phyloP scores from a whole-genome alignment of 2,113 vertebrate species.

The Pachyramphus minor region DNA sequence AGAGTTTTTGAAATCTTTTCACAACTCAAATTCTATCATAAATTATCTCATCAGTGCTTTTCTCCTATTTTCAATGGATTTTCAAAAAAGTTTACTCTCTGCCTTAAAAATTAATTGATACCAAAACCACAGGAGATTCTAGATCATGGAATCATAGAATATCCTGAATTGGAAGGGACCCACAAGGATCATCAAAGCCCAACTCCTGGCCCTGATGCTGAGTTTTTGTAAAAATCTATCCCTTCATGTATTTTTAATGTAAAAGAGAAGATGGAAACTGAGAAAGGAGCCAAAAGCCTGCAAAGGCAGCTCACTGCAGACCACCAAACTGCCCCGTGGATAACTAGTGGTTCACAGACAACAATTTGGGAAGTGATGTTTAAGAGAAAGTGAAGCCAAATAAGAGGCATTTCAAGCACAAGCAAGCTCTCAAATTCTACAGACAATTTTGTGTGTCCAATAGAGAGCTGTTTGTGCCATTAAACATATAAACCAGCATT shows the following conservation, averaged over 20 bases:
- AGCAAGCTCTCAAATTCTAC: conserved; percentile 1
- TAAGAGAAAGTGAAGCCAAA: not conserved
- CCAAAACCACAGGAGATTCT: not conserved
- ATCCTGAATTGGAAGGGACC: not conserved
- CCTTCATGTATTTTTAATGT: not conserved
- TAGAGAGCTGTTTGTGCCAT: not conserved
- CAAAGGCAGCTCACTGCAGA: not conserved
- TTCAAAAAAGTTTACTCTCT: not conserved
- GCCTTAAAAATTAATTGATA: not conserved
- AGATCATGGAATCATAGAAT: not conserved
- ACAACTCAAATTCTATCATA: not conserved
- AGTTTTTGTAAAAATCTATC: not conserved
- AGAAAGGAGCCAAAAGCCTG: not conserved
- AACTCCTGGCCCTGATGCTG: not conserved
- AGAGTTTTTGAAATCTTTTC: not conserved
- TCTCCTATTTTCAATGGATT: not conserved
- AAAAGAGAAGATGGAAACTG: not conserved
- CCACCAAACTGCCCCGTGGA: not conserved
- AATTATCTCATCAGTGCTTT: not conserved
- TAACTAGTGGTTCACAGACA: not conserved
- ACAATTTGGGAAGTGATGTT: not conserved
- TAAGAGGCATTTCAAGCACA: not conserved
- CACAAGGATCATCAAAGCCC: not conserved
- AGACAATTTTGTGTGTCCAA: not conserved
- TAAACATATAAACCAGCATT: not conserved